Evolutionary conservation across 2,113 vertebrate species (phyloP).

Genomic region (Ammodytes marinus): DNA sequence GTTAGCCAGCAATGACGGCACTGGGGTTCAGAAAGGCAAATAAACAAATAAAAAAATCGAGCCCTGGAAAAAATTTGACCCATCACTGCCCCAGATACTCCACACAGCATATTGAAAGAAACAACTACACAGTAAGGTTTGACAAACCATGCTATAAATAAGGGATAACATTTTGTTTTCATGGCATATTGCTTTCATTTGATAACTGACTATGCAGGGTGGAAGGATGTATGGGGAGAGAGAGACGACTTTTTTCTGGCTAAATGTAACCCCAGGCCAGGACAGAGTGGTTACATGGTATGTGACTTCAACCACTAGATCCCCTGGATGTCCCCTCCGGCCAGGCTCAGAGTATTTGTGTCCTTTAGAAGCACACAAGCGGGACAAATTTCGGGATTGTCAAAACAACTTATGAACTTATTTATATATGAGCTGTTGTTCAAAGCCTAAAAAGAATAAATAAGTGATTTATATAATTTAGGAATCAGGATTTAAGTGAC

Average conservation of each 20-base stretch:
- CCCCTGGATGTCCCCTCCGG: conserved; percentile 6
- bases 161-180: conserved; percentile 5
- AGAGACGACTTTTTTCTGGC: conserved; percentile 14
- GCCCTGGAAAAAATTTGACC: conserved; percentile 3
- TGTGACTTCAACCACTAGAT: conserved; percentile 4
- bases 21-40: conserved; percentile 30
- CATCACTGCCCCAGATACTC: conserved; percentile 33
- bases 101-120: background rate
- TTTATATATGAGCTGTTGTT: background rate
- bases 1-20: background rate
- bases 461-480: background rate
- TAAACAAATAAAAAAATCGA: conserved; percentile 36
- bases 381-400: background rate
- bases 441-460: background rate
- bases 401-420: background rate
- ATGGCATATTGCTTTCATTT: conserved; percentile 5
- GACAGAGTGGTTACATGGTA: conserved; percentile 16
- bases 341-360: conserved; percentile 24
- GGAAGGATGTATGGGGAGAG: conserved; percentile 12
- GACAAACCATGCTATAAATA: background rate
- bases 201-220: conserved; percentile 1
- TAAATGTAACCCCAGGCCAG: conserved; percentile 17
- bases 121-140: background rate
- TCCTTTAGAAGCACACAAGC: conserved; percentile 28
- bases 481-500: background rate